Evolutionary conservation across 2,797 vertebrate species (phyloP), one percentile per base, ranked within the genome.

Genomic region (Etheostoma nigrum): DNA sequence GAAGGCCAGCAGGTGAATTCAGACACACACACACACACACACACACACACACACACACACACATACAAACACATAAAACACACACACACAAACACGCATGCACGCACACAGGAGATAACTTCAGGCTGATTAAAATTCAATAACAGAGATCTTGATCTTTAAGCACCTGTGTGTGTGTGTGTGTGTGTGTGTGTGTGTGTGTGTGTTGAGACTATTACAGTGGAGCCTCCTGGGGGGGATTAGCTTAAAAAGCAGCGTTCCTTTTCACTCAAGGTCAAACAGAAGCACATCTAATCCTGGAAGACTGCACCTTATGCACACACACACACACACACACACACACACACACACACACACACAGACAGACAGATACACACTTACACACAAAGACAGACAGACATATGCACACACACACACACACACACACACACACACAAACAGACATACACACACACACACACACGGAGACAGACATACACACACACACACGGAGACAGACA

Each of bases 191-290:
- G 63, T 36, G 44, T 40, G 33, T 19, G 33, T 51, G 73, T 21
- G 52, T 70, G 42, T 40, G 70, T 54, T 53, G 44, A 69, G 58
- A 72, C 68, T 64, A 70, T 70, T 78, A 72, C 74, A 76, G 79
- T 13, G 60, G 58, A 85, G 72, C 68, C 66, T 88, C 78, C 86
- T 76, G 82, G 78, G 49, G 79, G 33, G 58, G 80, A n/a, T 90
- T 90, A 91, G 57, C 77, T 88, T 85, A 76, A 87, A 91, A 88
- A 87, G 67, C 66, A 70, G 59, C 6, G 49, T 81, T 86, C 33
- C 40, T 78, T 82, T 84, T 82, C 65, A 88, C 75, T 92, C 91
- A 93, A 93, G 92, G 92, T 92, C 91, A 89, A 88, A 87, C 82
- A 72, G 62, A 85, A 79, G 77, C 58, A 67, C 69, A 61, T 79